Base-by-base conservation (phyloP, 2,797 vertebrate genomes). In the Pangasius larnaudii region DNA sequence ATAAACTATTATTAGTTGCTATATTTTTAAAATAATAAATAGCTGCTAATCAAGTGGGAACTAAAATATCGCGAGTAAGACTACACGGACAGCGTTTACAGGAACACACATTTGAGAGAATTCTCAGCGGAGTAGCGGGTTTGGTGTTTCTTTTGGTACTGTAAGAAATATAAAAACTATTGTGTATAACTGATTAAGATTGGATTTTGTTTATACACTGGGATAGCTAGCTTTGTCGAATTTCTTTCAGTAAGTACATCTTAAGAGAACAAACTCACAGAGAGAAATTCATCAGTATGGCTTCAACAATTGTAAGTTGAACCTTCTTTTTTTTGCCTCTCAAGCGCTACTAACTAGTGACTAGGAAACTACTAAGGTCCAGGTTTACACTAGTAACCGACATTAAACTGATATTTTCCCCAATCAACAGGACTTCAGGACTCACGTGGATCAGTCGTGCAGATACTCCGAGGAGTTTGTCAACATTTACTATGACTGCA, bases 391-490 rank as follows among this genome's bases (percentile, higher is more conserved):
- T 0, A 19, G 0, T 63, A 49, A 30, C 8, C 0, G 8, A 65
- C 22, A 19, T 49, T 30, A 46, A 63, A 18, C 14, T n/a, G 24
- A 39, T 63, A 2, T 82, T 5, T 9, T 0, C 1, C 0, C 3
- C 42, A 0, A 49, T 88, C 14, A 27, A 22, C 53, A 96, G 97
- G 98, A 99, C 92, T 99, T 99, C 94, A 97, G 98, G 95, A 98
- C 96, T 8, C 96, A 97, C 0, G 98, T 96, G 39, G 98, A 99
- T 92, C 98, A 99, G 94, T 98, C 98, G 7, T 99, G 98, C 92
- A 96, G 97, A 93, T 98, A 99, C 72, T 97, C 99, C 0, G 99
- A 99, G 90, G 98, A 98, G 85, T 99, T 99, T 92, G 96, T 98
- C 91, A 98, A 97, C 19, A 98, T 99, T 93, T 99, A 99, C 93